These are phyloP conservation scores for Apodemia duryi DNA, from an alignment of 2,888 invertebrate genomes.

Conservation along the genomic window DNA sequence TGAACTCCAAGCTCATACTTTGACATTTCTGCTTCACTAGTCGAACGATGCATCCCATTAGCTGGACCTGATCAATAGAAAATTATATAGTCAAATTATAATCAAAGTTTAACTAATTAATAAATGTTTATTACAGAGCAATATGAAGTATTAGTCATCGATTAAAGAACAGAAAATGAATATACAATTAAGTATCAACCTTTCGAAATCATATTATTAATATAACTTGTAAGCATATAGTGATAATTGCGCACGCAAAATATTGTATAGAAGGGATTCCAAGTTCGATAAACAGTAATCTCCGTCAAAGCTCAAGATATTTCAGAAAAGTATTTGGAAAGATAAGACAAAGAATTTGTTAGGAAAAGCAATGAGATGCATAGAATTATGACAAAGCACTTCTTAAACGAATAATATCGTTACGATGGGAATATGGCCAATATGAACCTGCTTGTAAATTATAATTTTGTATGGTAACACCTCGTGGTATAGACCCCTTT, in stretches of 20 bases:
- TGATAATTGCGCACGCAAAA: neutral
- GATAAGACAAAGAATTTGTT: neutral
- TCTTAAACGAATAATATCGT: neutral
- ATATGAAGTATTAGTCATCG: neutral
- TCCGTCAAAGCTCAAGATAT: neutral
- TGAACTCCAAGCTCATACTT: slow-evolving; percentile 81
- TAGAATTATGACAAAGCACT: neutral
- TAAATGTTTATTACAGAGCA: neutral
- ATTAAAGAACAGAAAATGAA: neutral
- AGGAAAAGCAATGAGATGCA: slow-evolving; percentile 11
- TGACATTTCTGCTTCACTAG: slow-evolving; percentile 88
- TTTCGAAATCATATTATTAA: too few species aligned
- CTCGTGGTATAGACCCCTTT: slow-evolving; percentile 85
- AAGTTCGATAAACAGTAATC: neutral
- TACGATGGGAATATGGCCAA: slow-evolving; percentile 6
- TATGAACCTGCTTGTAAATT: slow-evolving; percentile 59
- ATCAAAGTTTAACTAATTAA: neutral
- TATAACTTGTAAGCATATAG: too few species aligned
- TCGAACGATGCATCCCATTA: slow-evolving; percentile 83
- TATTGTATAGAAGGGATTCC: slow-evolving; percentile 11
- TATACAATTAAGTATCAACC: too few species aligned
- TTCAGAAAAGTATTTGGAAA: slow-evolving; percentile 1
- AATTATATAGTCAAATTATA: neutral
- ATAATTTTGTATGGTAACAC: slow-evolving; percentile 62
- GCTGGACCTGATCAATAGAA: slow-evolving; percentile 48